Conservation (phyloP, 1,140 invertebrate species). For the Heliconius eleuchia region DNA sequence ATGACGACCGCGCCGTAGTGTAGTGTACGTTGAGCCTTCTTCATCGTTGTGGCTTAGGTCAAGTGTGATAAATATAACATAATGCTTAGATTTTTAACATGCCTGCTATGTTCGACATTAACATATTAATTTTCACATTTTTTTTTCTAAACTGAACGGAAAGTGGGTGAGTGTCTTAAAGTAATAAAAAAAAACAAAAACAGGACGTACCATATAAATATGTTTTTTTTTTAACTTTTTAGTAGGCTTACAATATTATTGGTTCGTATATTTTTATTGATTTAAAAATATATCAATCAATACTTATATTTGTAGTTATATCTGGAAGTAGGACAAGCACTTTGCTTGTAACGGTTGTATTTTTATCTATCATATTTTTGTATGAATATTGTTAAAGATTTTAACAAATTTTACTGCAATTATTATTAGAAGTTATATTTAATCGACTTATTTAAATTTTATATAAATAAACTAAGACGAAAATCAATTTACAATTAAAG, state of each 20-base stretch:
- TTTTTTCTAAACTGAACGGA: no score
- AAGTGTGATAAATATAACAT: constrained; percentile 10
- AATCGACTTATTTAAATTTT: no score
- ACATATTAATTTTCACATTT: no score
- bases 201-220: no score
- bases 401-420: no score
- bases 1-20: not conserved
- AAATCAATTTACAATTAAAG: not conserved
- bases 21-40: constrained; percentile 1
- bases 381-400: not conserved
- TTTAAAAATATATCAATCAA: not conserved
- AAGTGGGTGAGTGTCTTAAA: no score
- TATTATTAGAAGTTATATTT: no score
- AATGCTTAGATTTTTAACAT: not conserved
- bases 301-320: not conserved
- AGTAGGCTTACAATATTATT: no score
- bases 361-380: not conserved
- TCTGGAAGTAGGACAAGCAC: not conserved
- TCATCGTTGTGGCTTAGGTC: not conserved
- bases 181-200: no score
- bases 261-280: not conserved
- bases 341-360: not conserved
- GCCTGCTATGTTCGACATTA: no score
- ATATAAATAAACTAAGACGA: not conserved
- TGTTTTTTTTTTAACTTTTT: no score